A percentile compares a stretch with the other conserved stretches of the same genome.
phyloP scores from a whole-genome alignment of 2,797 vertebrate species.

The Holocentrus rufus region DNA sequence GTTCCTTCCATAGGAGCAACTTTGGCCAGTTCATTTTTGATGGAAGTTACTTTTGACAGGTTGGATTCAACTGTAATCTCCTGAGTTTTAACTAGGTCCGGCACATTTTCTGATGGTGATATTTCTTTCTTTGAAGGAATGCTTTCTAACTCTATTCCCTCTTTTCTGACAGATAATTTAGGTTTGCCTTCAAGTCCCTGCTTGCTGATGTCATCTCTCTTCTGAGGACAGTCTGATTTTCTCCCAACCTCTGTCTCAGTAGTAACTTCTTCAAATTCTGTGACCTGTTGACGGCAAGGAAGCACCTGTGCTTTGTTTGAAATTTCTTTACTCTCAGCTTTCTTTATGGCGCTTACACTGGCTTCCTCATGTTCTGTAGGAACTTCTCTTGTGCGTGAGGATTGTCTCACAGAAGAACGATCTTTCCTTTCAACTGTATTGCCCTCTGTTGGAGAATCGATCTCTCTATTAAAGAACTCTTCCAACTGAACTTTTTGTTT shows the following conservation, averaged over 20 bases:
- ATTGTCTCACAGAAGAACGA: neutral
- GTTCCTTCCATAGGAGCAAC: conserved; percentile 12
- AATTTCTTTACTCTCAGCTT: conserved; percentile 10
- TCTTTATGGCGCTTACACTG: neutral
- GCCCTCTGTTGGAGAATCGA: neutral
- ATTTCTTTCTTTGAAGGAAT: neutral
- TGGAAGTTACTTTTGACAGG: conserved; percentile 20
- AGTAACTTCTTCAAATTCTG: neutral
- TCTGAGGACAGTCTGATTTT: no score
- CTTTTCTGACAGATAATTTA: neutral
- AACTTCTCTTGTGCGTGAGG: neutral
- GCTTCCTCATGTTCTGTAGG: neutral
- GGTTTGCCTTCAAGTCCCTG: neutral
- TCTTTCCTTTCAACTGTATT: neutral
- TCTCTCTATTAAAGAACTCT: conserved; percentile 8
- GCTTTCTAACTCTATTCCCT: neutral
- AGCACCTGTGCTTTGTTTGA: neutral
- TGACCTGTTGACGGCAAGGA: conserved; percentile 7
- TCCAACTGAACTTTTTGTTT: conserved; percentile 7
- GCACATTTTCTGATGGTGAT: neutral
- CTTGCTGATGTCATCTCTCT: neutral
- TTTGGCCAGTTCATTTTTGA: conserved; percentile 31
- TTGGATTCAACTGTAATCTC: neutral
- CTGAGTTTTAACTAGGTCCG: neutral
- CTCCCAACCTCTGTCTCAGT: no score